Evolutionary conservation across 2,113 vertebrate species (phyloP), one percentile per base, ranked within the genome.

Genomic region (Patagioenas fasciata): DNA sequence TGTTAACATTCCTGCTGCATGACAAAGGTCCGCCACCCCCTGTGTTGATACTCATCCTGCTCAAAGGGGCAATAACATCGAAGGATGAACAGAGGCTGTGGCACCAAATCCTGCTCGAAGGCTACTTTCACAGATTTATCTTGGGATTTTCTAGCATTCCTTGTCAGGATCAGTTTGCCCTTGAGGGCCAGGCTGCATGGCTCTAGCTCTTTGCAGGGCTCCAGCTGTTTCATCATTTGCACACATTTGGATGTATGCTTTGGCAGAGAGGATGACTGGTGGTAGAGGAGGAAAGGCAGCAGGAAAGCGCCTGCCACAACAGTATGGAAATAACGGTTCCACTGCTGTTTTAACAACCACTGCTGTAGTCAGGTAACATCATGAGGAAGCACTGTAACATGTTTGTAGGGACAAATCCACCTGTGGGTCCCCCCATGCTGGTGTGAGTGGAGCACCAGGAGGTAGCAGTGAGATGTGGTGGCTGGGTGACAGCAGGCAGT

Each of bases 1-100:
- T 73, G 90, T 94, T 84, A 95, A 95, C 93, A 95, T 96, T 96
- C 88, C 89, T 93, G 32, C 34, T 78, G 80, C 85, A 92, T 94
- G 80, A 96, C 89, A 89, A 67, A 93, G 69, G 65, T 88, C 94
- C 5, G 38, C 85, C 87, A 88, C 64, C 84, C 77, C 85, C 89
- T 36, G 66, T 74, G 70, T 32, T 26, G 65, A 83, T 89, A 80
- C 64, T 95, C 89, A 53, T 92, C 84, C 75, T 66, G 73, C 80
- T 96, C 77, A 40, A 56, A 82, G 77, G 47, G 60, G 69, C 75
- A 91, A 38, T 66, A 92, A 87, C 66, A 79, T 93, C 64, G 54
- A 31, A 87, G 57, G 54, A 72, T 69, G 83, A 93, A 83, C 54
- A 74, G 90, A 72, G 82, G 54, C 79, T 4, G 2, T 78, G 91